These are phyloP conservation scores for Ophion costatus DNA, from an alignment of 2,888 invertebrate genomes.

Conservation along the genomic window DNA sequence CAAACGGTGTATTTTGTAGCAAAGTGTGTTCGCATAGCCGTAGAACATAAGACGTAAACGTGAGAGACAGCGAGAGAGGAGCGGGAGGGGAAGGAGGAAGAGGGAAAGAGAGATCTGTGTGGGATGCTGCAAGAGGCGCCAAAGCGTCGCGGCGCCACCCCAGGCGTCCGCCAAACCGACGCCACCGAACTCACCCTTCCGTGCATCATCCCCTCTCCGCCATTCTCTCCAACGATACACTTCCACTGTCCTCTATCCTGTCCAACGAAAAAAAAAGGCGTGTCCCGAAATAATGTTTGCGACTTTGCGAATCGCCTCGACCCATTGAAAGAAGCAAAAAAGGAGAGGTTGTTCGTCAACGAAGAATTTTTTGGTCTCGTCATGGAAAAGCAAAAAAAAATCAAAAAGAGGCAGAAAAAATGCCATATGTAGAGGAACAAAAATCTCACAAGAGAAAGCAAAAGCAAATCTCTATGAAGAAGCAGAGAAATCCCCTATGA, in stretches of 20 bases:
- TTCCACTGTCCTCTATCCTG: constrained; percentile 59
- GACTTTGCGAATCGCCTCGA: background rate
- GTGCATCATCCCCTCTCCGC: constrained; percentile 44
- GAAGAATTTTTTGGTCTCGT: background rate
- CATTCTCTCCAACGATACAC: constrained; percentile 45
- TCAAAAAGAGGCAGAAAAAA: too few relatives aligned
- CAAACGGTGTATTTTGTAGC: background rate
- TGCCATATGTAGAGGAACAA: too few relatives aligned
- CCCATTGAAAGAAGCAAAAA: background rate
- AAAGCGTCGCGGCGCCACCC: constrained; percentile 83
- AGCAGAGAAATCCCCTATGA: too few relatives aligned
- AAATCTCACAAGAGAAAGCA: too few relatives aligned
- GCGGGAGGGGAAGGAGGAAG: constrained; percentile 24
- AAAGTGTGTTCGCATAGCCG: constrained; percentile 42
- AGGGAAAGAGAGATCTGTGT: constrained; percentile 35
- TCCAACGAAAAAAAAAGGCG: constrained; percentile 29
- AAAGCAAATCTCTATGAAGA: too few relatives aligned
- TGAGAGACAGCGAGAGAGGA: constrained; percentile 13
- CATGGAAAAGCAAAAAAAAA: background rate
- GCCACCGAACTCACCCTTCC: constrained; percentile 76
- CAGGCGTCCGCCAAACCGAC: constrained; percentile 82
- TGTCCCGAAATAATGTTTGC: constrained; percentile 13
- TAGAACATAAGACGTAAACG: constrained; percentile 34
- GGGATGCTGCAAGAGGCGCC: constrained; percentile 79
- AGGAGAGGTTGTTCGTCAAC: background rate